Evolutionary conservation across 2,888 invertebrate genomes (phyloP).

Genomic region (Sarcophaga subvicina): DNA sequence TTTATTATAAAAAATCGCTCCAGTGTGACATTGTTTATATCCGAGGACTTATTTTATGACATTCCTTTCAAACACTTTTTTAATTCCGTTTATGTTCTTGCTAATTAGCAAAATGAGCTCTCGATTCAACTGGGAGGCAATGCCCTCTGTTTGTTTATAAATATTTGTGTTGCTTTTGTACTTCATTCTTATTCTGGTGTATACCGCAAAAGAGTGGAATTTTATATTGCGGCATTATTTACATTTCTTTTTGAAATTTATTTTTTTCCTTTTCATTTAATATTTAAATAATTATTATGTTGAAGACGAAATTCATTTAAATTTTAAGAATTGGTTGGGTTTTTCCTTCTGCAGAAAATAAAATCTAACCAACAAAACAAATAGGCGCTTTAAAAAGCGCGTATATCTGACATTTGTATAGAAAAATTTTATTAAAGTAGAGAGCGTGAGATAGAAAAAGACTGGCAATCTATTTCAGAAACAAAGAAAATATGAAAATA

Average conservation of each 20-base stretch:
- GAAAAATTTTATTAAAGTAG: too few species aligned
- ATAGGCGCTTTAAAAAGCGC: slow-evolving; percentile 48
- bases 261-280: neutral
- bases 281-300: neutral
- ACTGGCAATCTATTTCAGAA: neutral
- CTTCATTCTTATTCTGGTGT: neutral
- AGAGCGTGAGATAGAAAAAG: neutral
- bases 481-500: slow-evolving; percentile 18
- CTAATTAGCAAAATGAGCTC: slow-evolving; percentile 24
- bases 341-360: too few species aligned
- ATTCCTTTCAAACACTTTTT: neutral
- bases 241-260: neutral
- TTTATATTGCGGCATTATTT: neutral
- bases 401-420: neutral
- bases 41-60: neutral
- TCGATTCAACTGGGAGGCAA: too few species aligned
- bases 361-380: too few species aligned
- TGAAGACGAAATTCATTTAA: too few species aligned
- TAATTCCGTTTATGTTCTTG: slow-evolving; percentile 4
- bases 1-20: neutral
- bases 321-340: too few species aligned
- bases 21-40: neutral
- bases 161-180: too few species aligned
- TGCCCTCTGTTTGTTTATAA: neutral
- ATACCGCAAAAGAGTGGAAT: neutral